Base-by-base conservation (phyloP, 2,797 vertebrate genomes). In the Epinephelus coioides region DNA sequence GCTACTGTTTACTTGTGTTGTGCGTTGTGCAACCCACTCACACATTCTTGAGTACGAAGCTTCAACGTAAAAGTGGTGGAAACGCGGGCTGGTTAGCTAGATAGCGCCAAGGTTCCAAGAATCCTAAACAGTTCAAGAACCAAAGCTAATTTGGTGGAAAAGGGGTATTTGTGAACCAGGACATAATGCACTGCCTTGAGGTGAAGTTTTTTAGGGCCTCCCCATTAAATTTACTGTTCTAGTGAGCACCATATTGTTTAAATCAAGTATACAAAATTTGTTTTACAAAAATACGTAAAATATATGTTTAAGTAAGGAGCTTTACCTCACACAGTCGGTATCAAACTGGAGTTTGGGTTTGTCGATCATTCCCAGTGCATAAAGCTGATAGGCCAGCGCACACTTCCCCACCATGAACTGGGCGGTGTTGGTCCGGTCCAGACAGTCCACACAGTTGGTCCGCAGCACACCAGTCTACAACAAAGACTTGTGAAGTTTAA, bases 391-490 rank as follows among this genome's bases (percentile, higher is more conserved):
- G 9, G 98, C 98, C 86, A 99, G 91, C 4, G 98, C 98, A 90
- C 98, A 99, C 74, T 99, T 99, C 10, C 98, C 98, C 92, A 99
- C 98, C 98, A 99, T 99, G 82, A 99, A 99, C 49, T 99, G 98
- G 18, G 98, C 97, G 0, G 98, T 99, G 91, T 99, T 99, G 44
- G 97, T 99, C 21, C 98, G 97, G 89, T 99, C 98, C 77, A 99
- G 95, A 86, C 98, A 99, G 90, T 99, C 98, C 79, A 98, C 98
- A 72, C 98, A 99, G 91, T 99, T 99, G 65, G 97, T 99, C 92
- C 98, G 92, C 47, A 99, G 95, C 78, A 99, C 96, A 54, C 97
- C 98, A 5, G 97, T 99, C 98, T 99, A 86, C 64, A 84, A 76
- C 40, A n/a, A 69, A 64, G 1, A 21, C 38, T 40, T 12, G 10